Base-by-base conservation (phyloP, 2,113 vertebrate species). In the Coptodon bakossiorum region DNA sequence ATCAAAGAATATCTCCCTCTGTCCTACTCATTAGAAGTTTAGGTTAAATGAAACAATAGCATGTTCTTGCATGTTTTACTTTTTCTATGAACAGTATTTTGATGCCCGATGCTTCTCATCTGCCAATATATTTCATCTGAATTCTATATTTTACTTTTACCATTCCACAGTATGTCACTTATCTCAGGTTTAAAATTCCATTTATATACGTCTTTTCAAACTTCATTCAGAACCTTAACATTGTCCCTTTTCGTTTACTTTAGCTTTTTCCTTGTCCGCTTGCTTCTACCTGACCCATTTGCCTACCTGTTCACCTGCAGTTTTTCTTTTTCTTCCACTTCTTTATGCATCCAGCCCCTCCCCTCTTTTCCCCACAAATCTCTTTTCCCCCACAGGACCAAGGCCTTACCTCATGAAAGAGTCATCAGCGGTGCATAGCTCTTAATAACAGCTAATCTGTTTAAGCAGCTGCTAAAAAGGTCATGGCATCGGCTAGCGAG, bases 401-500 rank as follows among this genome's bases (percentile, higher is more conserved):
- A 36, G 83, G 86, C 82, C 90, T 81, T 90, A 94, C 92, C 94
- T 95, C 95, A 95, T 94, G 92, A 95, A 96, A 95, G 91, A 96
- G 95, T 95, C 95, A 95, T 95, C 93, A 95, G 93, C 52, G n/a
- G 90, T 91, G 89, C 91, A 91, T 87, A 86, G 94, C 92, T 95
- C 93, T 94, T 96, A 96, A 96, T 96, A 96, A 95, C 90, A 96
- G 94, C 87, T 96, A 96, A 95, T 96, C 95, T 96, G 92, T 95
- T 96, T 95, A 96, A 95, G 95, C 94, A 95, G 93, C 93, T 80
- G 83, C 94, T 94, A 93, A 96, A 95, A 96, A 96, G 95, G 96
- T 96, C 96, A 95, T 66, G 90, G 87, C 94, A 90, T 88, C 80
- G 59, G 90, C 91, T 85, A 90, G 93, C 45, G 53, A 90, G 82